phyloP scores from a whole-genome alignment of 2,797 vertebrate genomes.

The Notoglanidium macrostoma region DNA sequence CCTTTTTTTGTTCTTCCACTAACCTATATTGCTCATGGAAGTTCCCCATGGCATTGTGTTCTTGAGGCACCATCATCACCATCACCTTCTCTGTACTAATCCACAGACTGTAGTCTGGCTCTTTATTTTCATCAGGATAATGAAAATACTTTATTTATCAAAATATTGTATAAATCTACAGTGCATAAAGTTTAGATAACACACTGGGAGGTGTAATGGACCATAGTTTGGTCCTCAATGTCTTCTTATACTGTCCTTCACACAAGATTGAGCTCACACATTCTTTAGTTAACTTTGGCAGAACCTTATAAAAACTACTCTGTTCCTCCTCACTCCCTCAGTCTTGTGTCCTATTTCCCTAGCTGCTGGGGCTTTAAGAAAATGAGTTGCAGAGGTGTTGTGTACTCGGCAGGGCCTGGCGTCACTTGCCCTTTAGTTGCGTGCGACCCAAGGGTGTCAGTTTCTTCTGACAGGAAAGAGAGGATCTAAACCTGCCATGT shows the following conservation, averaged over 20 bases:
- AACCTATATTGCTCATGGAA: conserved; percentile 64
- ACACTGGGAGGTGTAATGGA: conserved; percentile 47
- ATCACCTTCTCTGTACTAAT: conserved; percentile 25
- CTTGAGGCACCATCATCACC: conserved; percentile 53
- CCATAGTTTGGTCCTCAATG: conserved; percentile 46
- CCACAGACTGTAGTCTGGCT: conserved; percentile 23
- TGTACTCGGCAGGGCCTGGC: conserved; percentile 58
- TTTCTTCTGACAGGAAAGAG: conserved; percentile 71
- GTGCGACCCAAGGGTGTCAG: conserved; percentile 61
- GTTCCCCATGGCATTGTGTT: conserved; percentile 61
- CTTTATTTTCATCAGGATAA: conserved; percentile 13
- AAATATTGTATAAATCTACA: neutral
- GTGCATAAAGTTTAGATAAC: conserved; percentile 10
- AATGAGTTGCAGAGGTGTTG: conserved; percentile 66
- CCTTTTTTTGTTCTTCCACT: conserved; percentile 66
- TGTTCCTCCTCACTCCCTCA: conserved; percentile 59
- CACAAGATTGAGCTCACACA: conserved; percentile 66
- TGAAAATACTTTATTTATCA: conserved; percentile 44
- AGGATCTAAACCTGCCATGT: conserved; percentile 63
- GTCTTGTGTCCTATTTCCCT: conserved; percentile 59
- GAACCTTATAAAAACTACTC: conserved; percentile 70
- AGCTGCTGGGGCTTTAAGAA: conserved; percentile 54
- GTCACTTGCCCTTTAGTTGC: conserved; percentile 57
- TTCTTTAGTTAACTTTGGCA: conserved; percentile 71
- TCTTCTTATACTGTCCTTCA: conserved; percentile 60